Evolutionary conservation across 2,888 invertebrate genomes (phyloP).

Genomic region (Epirrhoe alternata): DNA sequence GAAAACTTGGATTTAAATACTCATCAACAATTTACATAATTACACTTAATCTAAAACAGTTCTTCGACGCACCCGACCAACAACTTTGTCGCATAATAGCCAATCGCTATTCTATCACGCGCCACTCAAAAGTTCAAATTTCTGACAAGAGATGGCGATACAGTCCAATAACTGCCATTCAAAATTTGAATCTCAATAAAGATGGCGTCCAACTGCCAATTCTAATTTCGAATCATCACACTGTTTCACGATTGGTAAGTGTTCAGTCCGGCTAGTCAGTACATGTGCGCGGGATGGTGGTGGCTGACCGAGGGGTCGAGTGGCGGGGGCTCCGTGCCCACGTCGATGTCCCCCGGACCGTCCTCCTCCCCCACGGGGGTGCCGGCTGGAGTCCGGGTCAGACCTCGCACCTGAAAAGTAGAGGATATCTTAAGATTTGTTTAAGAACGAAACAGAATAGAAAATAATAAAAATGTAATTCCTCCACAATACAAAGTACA

Average conservation of each 20-base stretch:
- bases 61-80: constrained; percentile 14
- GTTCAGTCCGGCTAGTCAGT: constrained; percentile 38
- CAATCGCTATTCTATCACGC: background rate
- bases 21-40: constrained; percentile 79
- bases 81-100: background rate
- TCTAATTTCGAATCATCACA: background rate
- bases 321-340: constrained; percentile 78
- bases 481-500: too few relatives aligned
- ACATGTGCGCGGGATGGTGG: constrained; percentile 47
- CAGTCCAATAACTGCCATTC: too few relatives aligned
- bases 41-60: constrained; percentile 63
- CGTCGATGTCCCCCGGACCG: constrained; percentile 79
- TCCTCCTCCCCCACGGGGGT: constrained; percentile 66
- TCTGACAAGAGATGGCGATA: constrained; percentile 11
- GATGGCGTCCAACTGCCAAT: constrained; percentile 2
- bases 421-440: background rate
- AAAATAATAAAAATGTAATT: too few relatives aligned
- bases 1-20: constrained; percentile 71
- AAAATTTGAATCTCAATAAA: too few relatives aligned
- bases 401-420: constrained; percentile 67
- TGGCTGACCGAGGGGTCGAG: constrained; percentile 53
- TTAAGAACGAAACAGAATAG: too few relatives aligned
- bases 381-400: constrained; percentile 56
- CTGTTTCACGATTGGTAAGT: background rate
- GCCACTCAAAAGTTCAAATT: constrained; percentile 8